A percentile compares a stretch with the other conserved stretches of the same genome.
Conservation (phyloP, 2,113 vertebrate species). For the Oreochromis aureus region DNA sequence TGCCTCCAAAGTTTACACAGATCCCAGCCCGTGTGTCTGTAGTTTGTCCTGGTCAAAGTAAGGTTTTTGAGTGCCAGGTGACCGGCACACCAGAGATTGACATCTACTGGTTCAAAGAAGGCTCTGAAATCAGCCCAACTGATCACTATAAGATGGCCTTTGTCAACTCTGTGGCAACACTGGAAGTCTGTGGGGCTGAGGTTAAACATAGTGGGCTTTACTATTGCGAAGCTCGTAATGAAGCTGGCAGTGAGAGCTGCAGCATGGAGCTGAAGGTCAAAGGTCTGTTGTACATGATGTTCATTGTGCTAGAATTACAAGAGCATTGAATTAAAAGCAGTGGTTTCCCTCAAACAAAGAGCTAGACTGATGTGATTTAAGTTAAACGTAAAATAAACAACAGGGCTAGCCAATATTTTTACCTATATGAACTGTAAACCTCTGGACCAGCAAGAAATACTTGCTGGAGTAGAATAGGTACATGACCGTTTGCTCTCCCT, state of each 20-base stretch:
- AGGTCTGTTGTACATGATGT: constrained; percentile 76
- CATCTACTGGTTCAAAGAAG: constrained; percentile 89
- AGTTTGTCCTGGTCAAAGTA: constrained; percentile 83
- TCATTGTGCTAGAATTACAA: not conserved
- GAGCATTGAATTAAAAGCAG: not conserved
- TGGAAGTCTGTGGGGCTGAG: constrained; percentile 78
- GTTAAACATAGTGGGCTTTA: constrained; percentile 86
- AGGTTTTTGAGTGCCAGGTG: constrained; percentile 89
- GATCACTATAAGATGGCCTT: constrained; percentile 79
- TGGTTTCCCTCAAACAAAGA: not conserved
- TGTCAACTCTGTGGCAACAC: constrained; percentile 79
- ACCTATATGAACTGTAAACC: not conserved
- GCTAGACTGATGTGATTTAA: not conserved
- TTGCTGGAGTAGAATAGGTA: not conserved
- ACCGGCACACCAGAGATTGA: constrained; percentile 90
- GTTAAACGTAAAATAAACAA: not conserved
- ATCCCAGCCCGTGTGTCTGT: constrained; percentile 84
- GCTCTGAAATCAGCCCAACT: constrained; percentile 82
- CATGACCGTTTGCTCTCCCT: constrained; percentile 11
- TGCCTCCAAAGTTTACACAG: constrained; percentile 88
- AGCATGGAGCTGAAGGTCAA: constrained; percentile 92
- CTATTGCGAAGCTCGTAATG: constrained; percentile 93
- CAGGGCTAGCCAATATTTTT: not conserved
- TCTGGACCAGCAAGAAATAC: not conserved
- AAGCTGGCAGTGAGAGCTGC: constrained; percentile 94